Base-by-base conservation (phyloP, 2,113 vertebrate genomes). In the Aleadryas rufinucha region DNA sequence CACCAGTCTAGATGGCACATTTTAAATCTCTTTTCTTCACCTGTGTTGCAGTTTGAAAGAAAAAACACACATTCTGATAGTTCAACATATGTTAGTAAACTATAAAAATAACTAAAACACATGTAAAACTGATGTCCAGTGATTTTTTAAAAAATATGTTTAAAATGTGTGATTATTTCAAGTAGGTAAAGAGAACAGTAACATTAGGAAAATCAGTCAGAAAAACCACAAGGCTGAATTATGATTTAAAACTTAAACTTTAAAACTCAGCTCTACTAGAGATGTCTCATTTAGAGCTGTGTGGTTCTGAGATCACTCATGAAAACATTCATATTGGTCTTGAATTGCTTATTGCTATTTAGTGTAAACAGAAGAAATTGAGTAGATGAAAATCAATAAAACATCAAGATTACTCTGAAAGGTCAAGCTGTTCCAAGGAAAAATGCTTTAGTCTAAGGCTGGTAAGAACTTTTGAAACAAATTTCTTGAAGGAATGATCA, bases 371-470 rank as follows among this genome's bases (percentile, higher is more conserved):
- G 75, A 87, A 93, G 69, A 86, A 90, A 95, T 2, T 21, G 21
- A 89, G 72, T 24, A 85, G 90, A 96, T 66, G 70, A 92, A 95
- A 95, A 97, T 87, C 77, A 96, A 95, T 88, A 92, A 82, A 86
- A 92, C 80, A 90, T 23, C 42, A 71, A 83, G 79, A 92, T 85
- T 84, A 74, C 39, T 69, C 56, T n/a, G 60, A 95, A 94, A 95
- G 93, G 94, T 96, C 95, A 96, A 84, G 61, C 16, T 95, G 87
- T 93, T 94, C 72, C 54, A 92, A 78, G 53, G 39, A 77, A 89
- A 88, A 78, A 65, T 10, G 26, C 27, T 56, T 74, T 41, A 50
- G 35, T 81, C 71, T 71, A 80, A 57, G 35, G 49, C 28, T 81
- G 18, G n/a, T 11, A 64, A 53, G 71, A 72, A 52, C n/a, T 86